Evolutionary conservation across 2,797 vertebrate species (phyloP).

Genomic region (Argya squamiceps): DNA sequence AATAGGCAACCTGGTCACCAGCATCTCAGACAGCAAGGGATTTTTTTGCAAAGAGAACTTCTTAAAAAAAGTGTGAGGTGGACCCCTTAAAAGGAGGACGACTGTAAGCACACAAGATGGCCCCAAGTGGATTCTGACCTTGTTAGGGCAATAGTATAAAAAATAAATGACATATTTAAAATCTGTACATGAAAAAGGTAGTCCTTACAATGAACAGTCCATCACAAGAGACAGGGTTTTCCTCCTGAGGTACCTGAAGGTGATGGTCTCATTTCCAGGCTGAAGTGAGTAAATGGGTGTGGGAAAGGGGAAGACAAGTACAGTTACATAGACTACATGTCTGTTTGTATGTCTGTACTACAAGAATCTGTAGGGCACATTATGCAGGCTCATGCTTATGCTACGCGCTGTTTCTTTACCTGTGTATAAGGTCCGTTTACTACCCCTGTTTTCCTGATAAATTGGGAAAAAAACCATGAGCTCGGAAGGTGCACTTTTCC

Average conservation of each 20-base stretch:
- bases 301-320: neutral
- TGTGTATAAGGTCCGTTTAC: neutral
- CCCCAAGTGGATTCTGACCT: neutral
- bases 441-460: neutral
- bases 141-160: neutral
- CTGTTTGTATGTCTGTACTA: neutral
- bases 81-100: neutral
- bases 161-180: neutral
- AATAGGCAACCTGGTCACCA: neutral
- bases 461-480: accelerated
- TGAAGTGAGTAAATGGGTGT: neutral
- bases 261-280: neutral
- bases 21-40: neutral
- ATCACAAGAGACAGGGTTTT: neutral
- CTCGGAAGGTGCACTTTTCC: neutral
- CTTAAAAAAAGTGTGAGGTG: neutral
- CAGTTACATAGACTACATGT: neutral
- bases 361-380: accelerated
- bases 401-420: neutral
- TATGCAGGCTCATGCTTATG: neutral
- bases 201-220: neutral
- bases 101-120: neutral
- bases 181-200: neutral
- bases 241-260: neutral
- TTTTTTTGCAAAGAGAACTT: neutral